Conservation (phyloP, 2,113 vertebrate species). For the Grantiella picta region DNA sequence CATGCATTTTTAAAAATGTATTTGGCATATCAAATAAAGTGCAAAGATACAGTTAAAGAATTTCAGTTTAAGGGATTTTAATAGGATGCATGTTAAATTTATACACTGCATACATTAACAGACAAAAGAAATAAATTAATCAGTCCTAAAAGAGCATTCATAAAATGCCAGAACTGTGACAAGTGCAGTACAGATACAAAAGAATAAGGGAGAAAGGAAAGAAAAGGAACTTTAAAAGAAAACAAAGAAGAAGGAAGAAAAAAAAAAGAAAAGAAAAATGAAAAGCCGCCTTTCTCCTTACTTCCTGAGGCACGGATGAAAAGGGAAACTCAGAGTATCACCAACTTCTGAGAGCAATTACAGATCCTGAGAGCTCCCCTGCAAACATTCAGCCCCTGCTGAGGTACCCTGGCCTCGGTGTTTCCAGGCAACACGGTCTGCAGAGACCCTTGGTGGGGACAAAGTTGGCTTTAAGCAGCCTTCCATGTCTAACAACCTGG, state of each 20-base stretch:
- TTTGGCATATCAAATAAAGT: constrained; percentile 34
- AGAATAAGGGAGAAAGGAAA: neutral
- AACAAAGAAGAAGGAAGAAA: neutral
- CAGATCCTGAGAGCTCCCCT: neutral
- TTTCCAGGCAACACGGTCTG: constrained; percentile 64
- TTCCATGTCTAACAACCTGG: constrained; percentile 65
- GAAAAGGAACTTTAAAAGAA: neutral
- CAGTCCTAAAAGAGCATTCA: constrained; percentile 3
- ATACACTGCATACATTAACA: constrained; percentile 17
- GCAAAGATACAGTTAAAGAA: neutral
- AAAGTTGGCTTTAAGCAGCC: constrained; percentile 62
- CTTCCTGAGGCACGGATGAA: neutral
- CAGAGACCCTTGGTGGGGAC: constrained; percentile 30
- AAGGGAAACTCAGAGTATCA: neutral
- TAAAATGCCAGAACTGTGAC: neutral
- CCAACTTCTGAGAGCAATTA: constrained; percentile 25
- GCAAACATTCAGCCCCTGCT: neutral
- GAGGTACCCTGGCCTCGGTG: neutral
- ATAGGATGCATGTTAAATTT: constrained; percentile 30
- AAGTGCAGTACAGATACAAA: neutral
- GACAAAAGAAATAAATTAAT: constrained; percentile 20
- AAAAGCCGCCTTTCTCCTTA: neutral
- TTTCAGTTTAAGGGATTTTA: constrained; percentile 37
- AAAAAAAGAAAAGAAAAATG: rapidly evolving
- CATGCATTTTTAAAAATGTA: neutral